Conservation (phyloP, 2,113 vertebrate species). For the Corythornis cristatus region DNA sequence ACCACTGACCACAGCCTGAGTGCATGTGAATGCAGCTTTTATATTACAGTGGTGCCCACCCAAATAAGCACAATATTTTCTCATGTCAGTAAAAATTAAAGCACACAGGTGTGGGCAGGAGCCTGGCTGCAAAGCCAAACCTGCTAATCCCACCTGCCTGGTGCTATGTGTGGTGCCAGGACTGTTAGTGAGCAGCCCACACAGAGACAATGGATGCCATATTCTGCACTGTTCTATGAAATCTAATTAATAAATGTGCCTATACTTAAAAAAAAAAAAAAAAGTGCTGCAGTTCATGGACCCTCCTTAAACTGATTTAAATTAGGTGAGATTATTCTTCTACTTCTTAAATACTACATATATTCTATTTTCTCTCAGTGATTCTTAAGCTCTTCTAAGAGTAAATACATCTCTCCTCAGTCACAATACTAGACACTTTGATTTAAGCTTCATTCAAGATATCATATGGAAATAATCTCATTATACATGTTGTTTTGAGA, state of each 20-base stretch:
- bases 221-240: conserved; percentile 5
- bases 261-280: conserved; percentile 1
- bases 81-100: background rate
- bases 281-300: background rate
- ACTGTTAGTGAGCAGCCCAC: background rate
- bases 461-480: background rate
- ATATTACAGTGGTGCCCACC: background rate
- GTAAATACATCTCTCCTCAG: background rate
- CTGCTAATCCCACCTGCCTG: background rate
- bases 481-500: background rate
- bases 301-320: background rate
- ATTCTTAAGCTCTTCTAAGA: background rate
- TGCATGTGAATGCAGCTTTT: background rate
- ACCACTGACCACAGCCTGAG: background rate
- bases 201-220: background rate
- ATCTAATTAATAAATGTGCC: conserved; percentile 17
- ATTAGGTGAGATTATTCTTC: background rate
- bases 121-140: background rate
- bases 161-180: background rate
- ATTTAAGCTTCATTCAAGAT: background rate
- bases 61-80: background rate
- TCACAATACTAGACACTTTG: background rate
- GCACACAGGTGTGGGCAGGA: background rate
- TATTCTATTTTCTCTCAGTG: background rate
- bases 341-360: background rate